Conservation (phyloP, 2,888 invertebrate species). For the Andrena camellia region DNA sequence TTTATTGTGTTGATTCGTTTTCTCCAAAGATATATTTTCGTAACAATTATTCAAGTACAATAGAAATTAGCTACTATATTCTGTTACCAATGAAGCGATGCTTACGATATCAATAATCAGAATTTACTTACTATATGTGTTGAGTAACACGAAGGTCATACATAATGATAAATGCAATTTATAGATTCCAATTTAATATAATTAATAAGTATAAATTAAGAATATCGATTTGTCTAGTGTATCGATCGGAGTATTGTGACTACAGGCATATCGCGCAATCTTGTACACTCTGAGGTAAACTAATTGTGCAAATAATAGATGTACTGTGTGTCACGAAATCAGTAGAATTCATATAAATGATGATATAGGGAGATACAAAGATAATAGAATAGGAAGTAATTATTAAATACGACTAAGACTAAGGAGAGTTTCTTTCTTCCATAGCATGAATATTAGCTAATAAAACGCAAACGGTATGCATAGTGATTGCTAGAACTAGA, state of each 20-base stretch:
- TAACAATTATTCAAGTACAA: conserved; percentile 17
- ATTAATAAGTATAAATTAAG: conserved; percentile 15
- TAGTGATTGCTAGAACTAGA: conserved; percentile 2
- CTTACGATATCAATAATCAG: conserved; percentile 2
- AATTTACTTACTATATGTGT: background rate
- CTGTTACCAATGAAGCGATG: too few relatives aligned
- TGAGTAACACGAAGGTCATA: conserved; percentile 3
- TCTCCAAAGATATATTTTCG: conserved; percentile 18
- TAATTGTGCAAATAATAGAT: conserved; percentile 17
- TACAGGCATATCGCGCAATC: conserved; percentile 28
- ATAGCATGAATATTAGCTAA: conserved; percentile 13
- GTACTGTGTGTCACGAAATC: conserved; percentile 14
- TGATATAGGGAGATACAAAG: conserved; percentile 11
- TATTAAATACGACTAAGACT: conserved; percentile 25
- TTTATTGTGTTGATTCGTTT: conserved; percentile 32
- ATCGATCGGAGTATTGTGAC: conserved; percentile 4
- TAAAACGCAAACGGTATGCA: conserved; percentile 10
- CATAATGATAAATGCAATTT: background rate
- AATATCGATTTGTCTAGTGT: conserved; percentile 12
- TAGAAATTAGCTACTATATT: background rate
- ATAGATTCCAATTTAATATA: conserved; percentile 26
- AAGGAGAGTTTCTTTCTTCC: conserved; percentile 29
- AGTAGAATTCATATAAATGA: conserved; percentile 23
- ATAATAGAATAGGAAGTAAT: conserved; percentile 13
- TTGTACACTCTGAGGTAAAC: conserved; percentile 31